phyloP scores from a whole-genome alignment of 2,113 vertebrate genomes.

The Amia ocellicauda region DNA sequence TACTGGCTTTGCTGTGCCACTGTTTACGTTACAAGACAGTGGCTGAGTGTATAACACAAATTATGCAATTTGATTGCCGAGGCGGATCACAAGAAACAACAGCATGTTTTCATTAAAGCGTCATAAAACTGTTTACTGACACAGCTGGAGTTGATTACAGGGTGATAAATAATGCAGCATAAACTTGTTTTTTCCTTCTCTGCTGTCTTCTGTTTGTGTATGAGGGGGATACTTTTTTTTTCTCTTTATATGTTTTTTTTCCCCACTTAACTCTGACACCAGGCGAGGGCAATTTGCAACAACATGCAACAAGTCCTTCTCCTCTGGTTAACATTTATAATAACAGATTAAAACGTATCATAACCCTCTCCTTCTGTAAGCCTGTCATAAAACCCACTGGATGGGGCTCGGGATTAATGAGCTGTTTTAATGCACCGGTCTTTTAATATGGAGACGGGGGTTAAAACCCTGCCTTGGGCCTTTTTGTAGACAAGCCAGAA shows the following conservation, averaged over 20 bases:
- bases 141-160: constrained; percentile 83
- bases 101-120: constrained; percentile 82
- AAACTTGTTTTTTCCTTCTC: constrained; percentile 81
- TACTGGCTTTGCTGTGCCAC: constrained; percentile 15
- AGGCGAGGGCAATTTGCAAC: background rate
- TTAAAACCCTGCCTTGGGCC: constrained; percentile 26
- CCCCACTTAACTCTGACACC: background rate
- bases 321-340: background rate
- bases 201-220: constrained; percentile 72
- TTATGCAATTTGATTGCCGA: constrained; percentile 48
- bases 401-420: constrained; percentile 47
- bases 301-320: background rate
- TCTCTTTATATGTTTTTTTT: constrained; percentile 16
- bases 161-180: constrained; percentile 82
- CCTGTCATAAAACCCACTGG: constrained; percentile 29
- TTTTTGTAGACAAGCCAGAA: constrained; percentile 3
- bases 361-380: constrained; percentile 23
- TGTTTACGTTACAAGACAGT: constrained; percentile 42
- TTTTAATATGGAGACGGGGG: constrained; percentile 28
- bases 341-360: constrained; percentile 1
- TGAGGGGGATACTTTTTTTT: constrained; percentile 24
- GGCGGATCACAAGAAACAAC: constrained; percentile 68
- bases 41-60: constrained; percentile 39
- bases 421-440: constrained; percentile 50
- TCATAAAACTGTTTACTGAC: constrained; percentile 89